Conservation (phyloP, 2,797 vertebrate species). For the Euthynnus affinis region DNA sequence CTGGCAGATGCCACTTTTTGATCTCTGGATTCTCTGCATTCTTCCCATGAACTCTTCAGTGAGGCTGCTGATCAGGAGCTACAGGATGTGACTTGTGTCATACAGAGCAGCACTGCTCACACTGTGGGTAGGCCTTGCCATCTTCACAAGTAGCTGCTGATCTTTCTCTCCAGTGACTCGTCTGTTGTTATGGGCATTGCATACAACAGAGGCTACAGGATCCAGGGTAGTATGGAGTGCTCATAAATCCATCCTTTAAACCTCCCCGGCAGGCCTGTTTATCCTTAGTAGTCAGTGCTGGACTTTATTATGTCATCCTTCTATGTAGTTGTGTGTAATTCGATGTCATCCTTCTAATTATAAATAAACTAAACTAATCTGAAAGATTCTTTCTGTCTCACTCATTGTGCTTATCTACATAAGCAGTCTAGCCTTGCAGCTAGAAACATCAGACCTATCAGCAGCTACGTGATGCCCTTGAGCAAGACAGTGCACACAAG, state of each 20-base stretch:
- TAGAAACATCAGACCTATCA: not conserved
- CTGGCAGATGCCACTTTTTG: not conserved
- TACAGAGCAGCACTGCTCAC: not conserved
- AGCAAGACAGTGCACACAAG: constrained; percentile 7
- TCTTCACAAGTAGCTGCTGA: not conserved
- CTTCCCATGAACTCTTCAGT: constrained; percentile 12
- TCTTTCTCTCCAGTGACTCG: not conserved
- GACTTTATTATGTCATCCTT: no score
- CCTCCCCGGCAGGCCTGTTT: no score
- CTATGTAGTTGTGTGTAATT: no score
- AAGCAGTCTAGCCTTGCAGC: not conserved
- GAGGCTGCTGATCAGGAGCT: not conserved
- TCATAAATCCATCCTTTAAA: no score
- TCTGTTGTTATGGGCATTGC: not conserved
- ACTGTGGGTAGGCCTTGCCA: not conserved
- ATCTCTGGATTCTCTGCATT: no score
- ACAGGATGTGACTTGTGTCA: not conserved
- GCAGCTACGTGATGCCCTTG: not conserved
- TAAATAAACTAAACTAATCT: no score
- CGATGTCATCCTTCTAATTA: no score
- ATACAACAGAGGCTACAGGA: no score
- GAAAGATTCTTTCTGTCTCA: not conserved
- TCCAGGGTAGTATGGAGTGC: no score
- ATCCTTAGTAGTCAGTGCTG: no score
- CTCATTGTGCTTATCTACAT: not conserved